phyloP scores from a whole-genome alignment of 2,888 invertebrate species.

The Alviniconcha strummeri region DNA sequence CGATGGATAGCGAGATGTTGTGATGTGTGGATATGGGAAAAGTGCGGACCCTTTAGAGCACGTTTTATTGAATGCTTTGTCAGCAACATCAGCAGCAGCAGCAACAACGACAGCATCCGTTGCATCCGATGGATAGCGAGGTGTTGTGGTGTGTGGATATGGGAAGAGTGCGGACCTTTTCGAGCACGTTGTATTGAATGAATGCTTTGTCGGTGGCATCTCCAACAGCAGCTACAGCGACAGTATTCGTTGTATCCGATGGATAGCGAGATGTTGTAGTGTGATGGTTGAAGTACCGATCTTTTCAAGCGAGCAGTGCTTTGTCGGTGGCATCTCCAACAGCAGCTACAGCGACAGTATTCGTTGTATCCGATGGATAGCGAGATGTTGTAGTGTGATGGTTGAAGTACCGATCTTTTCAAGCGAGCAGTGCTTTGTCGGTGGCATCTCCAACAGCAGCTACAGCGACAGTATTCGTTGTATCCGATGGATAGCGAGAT shows the following conservation, averaged over 20 bases:
- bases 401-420: neutral
- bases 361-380: conserved; percentile 44
- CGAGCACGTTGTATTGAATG: neutral
- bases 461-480: neutral
- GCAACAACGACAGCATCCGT: conserved; percentile 17
- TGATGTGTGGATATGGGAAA: conserved; percentile 7
- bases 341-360: neutral
- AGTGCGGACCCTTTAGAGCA: neutral
- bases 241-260: neutral
- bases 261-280: no score
- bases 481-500: no score
- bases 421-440: neutral
- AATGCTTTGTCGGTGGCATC: neutral
- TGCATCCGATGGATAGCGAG: conserved; percentile 49
- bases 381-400: conserved; percentile 56
- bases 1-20: conserved; percentile 50
- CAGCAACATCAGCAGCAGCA: no score
- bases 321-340: neutral
- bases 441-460: neutral
- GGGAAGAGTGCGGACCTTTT: neutral
- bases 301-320: neutral
- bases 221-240: no score
- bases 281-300: no score
- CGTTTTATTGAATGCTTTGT: conserved; percentile 4
- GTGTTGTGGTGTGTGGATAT: conserved; percentile 51